These are phyloP conservation scores for Limnephilus rhombicus DNA, from an alignment of 2,888 invertebrate species.

Conservation along the genomic window DNA sequence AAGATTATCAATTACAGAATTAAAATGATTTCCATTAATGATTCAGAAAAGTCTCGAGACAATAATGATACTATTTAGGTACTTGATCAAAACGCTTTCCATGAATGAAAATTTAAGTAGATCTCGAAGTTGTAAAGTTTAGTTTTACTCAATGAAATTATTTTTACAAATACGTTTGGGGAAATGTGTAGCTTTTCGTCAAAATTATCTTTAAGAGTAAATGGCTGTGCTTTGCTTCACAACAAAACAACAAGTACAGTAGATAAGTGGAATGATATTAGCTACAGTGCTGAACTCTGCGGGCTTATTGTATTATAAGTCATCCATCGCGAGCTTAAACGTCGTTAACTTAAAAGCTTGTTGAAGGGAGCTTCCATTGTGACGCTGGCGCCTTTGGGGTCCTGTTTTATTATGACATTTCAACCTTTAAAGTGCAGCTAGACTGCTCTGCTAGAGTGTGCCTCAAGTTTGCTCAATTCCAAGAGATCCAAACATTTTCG, in stretches of 20 bases:
- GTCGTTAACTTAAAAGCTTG: constrained; percentile 37
- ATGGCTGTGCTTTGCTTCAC: background rate
- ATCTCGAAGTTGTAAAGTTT: background rate
- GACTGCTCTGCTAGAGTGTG: background rate
- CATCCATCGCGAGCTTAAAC: constrained; percentile 36
- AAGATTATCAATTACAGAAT: background rate
- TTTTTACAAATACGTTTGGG: background rate
- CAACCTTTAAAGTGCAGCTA: constrained; percentile 20
- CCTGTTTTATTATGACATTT: constrained; percentile 9
- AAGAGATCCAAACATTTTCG: too few species aligned
- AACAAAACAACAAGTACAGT: background rate
- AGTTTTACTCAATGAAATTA: background rate
- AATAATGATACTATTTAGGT: background rate
- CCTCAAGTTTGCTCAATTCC: too few species aligned
- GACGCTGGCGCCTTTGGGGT: background rate
- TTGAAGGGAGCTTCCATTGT: constrained; percentile 20
- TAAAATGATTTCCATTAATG: background rate
- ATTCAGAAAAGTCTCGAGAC: background rate
- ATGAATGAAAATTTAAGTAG: background rate
- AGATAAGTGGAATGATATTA: background rate
- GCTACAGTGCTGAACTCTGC: background rate
- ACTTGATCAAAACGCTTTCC: background rate
- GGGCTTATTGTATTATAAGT: background rate
- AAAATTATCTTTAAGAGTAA: background rate
- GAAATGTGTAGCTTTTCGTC: background rate